phyloP scores from a whole-genome alignment of 2,888 invertebrate genomes.

The Ormyrus thymus region DNA sequence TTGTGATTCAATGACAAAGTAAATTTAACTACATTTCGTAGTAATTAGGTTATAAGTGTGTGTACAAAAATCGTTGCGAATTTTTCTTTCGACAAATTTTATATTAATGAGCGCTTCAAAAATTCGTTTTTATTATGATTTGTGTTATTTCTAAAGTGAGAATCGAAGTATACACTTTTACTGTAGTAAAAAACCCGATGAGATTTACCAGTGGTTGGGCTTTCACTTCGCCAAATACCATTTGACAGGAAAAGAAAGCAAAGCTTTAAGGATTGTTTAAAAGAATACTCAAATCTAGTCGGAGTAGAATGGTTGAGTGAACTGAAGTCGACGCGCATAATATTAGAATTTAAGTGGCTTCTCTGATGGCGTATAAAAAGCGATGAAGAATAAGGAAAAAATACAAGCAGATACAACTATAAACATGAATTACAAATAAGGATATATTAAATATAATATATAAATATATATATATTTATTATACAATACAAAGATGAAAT shows the following conservation, averaged over 20 bases:
- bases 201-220: slow-evolving; percentile 30
- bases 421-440: slow-evolving; percentile 68
- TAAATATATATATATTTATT: slow-evolving; percentile 68
- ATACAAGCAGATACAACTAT: slow-evolving; percentile 69
- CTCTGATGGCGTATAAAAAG: slow-evolving; percentile 51
- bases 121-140: slow-evolving; percentile 20
- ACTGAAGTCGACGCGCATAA: slow-evolving; percentile 48
- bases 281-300: neutral
- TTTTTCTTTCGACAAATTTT: slow-evolving; percentile 43
- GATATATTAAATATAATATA: slow-evolving; percentile 68
- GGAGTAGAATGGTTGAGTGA: slow-evolving; percentile 41
- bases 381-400: slow-evolving; percentile 29
- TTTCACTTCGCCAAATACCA: slow-evolving; percentile 34
- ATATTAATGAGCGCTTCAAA: slow-evolving; percentile 35
- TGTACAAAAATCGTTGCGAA: slow-evolving; percentile 48
- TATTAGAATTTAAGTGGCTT: slow-evolving; percentile 60
- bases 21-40: slow-evolving; percentile 44
- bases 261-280: slow-evolving; percentile 7
- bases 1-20: slow-evolving; percentile 37
- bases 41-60: slow-evolving; percentile 35
- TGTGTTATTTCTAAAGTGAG: slow-evolving; percentile 38
- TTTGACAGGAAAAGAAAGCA: slow-evolving; percentile 8
- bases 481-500: slow-evolving; percentile 66
- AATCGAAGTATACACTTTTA: slow-evolving; percentile 29
- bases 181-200: slow-evolving; percentile 16